phyloP scores from a whole-genome alignment of 2,888 invertebrate genomes.

The Laspeyria flexula region DNA sequence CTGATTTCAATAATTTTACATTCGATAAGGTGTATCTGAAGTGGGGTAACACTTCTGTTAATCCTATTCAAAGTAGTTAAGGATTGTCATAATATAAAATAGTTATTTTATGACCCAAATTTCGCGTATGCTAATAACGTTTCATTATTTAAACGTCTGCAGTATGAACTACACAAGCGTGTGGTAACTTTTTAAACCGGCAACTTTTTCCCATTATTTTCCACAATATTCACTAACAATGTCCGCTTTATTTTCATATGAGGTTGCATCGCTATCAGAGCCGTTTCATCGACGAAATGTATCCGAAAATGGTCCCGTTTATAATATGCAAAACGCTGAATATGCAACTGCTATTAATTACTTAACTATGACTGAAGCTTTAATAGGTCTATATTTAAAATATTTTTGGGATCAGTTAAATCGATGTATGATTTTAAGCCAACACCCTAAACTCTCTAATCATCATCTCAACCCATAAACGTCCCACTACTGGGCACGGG shows the following conservation, averaged over 20 bases:
- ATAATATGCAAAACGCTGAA: conserved; percentile 55
- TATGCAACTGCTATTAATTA: conserved; percentile 48
- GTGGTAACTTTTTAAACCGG: conserved; percentile 29
- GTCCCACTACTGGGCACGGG: no score
- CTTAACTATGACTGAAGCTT: conserved; percentile 44
- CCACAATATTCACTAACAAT: conserved; percentile 43
- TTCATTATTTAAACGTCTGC: conserved; percentile 26
- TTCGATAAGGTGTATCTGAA: not conserved
- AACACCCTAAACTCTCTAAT: no score
- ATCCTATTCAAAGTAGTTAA: no score
- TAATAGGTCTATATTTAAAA: conserved; percentile 36
- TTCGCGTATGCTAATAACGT: not conserved
- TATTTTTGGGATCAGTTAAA: conserved; percentile 21
- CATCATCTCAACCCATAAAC: no score
- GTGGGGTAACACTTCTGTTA: no score
- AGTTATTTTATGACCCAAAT: not conserved
- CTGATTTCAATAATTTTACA: not conserved
- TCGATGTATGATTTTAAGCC: conserved; percentile 41
- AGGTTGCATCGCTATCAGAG: conserved; percentile 55
- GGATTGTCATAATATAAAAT: no score
- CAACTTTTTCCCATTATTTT: conserved; percentile 41
- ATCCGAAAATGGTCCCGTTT: conserved; percentile 57
- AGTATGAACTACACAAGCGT: conserved; percentile 32
- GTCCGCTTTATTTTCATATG: conserved; percentile 48
- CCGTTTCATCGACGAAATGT: conserved; percentile 65